Conservation (phyloP, 1,140 invertebrate genomes). For the Cardiocondyla obscurior region DNA sequence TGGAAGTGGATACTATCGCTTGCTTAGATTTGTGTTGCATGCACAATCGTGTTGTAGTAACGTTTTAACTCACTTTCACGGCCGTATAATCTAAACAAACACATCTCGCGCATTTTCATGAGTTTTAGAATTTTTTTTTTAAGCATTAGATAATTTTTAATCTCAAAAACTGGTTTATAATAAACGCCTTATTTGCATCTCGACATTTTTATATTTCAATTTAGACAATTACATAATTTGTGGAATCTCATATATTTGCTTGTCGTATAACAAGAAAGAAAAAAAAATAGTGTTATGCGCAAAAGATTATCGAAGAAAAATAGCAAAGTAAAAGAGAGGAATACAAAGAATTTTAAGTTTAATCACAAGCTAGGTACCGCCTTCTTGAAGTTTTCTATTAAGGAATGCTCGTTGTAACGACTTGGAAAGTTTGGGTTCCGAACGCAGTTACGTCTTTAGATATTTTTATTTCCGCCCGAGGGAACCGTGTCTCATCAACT, state of each 20-base stretch:
- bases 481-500: conserved; percentile 30
- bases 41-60: background rate
- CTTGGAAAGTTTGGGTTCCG: conserved; percentile 33
- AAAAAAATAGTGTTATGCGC: background rate
- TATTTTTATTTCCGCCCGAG: conserved; percentile 43
- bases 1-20: background rate
- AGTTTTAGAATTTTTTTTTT: background rate
- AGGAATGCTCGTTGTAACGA: conserved; percentile 50
- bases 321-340: conserved; percentile 21
- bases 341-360: conserved; percentile 51
- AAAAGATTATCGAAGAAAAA: conserved; percentile 43
- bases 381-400: conserved; percentile 37
- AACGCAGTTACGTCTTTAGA: conserved; percentile 7
- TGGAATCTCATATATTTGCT: background rate
- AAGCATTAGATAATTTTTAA: background rate
- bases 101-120: background rate
- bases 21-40: conserved; percentile 12
- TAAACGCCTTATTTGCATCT: background rate
- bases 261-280: background rate
- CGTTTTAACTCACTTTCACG: conserved; percentile 18
- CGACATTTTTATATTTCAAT: background rate
- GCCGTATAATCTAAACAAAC: background rate
- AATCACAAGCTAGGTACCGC: conserved; percentile 24
- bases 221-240: background rate
- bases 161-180: background rate